A percentile compares a stretch with the other conserved stretches of the same genome.
Evolutionary conservation across 2,888 invertebrate species (phyloP).

Genomic region (Orgyia antiqua): DNA sequence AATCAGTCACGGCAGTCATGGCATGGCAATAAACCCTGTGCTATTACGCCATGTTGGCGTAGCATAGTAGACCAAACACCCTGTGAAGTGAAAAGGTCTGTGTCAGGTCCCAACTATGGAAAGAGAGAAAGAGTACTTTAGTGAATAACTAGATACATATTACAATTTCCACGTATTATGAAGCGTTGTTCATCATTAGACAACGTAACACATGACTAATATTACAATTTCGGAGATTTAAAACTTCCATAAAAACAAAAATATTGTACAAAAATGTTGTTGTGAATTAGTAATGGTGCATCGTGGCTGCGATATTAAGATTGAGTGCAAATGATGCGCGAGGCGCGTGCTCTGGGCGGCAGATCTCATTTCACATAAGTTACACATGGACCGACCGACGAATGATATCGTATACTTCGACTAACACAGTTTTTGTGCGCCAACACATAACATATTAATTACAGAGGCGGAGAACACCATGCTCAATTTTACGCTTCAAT

Average conservation of each 20-base stretch:
- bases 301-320: slow-evolving; percentile 67
- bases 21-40: too few relatives aligned
- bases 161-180: too few relatives aligned
- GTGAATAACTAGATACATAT: too few relatives aligned
- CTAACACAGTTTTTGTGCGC: slow-evolving; percentile 47
- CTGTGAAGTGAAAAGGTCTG: too few relatives aligned
- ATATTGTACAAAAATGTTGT: slow-evolving; percentile 44
- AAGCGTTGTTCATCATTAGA: too few relatives aligned
- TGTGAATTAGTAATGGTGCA: slow-evolving; percentile 70
- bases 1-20: too few relatives aligned
- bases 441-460: slow-evolving; percentile 68
- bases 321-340: slow-evolving; percentile 67
- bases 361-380: slow-evolving; percentile 46
- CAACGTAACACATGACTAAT: too few relatives aligned
- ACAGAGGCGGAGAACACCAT: slow-evolving; percentile 54
- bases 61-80: too few relatives aligned
- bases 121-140: too few relatives aligned
- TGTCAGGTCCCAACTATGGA: too few relatives aligned
- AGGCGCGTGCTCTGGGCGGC: slow-evolving; percentile 58
- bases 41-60: too few relatives aligned
- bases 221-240: slow-evolving; percentile 20
- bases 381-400: slow-evolving; percentile 29
- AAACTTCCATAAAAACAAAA: slow-evolving; percentile 37
- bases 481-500: slow-evolving; percentile 61
- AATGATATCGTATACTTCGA: slow-evolving; percentile 33